Evolutionary conservation across 2,113 vertebrate genomes (phyloP).

Genomic region (Cyprinodon variegatus): DNA sequence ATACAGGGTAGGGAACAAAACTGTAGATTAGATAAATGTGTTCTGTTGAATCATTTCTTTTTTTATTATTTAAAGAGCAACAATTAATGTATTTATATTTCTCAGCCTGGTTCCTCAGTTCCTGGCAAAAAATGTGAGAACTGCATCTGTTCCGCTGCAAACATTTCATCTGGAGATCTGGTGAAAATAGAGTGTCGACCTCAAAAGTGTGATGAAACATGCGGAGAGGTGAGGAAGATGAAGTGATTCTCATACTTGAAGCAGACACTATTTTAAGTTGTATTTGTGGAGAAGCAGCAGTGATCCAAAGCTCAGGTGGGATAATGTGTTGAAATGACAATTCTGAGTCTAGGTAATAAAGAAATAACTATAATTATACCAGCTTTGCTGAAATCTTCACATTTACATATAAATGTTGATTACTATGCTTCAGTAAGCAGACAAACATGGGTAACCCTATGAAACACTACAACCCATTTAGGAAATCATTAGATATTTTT

Average conservation of each 20-base stretch:
- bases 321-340: background rate
- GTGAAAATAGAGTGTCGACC: conserved; percentile 77
- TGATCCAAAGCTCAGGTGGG: background rate
- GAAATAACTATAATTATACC: background rate
- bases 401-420: background rate
- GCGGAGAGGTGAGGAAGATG: conserved; percentile 79
- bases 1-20: conserved; percentile 83
- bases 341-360: background rate
- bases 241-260: too few species aligned
- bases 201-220: conserved; percentile 76
- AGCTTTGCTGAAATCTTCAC: background rate
- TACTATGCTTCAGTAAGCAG: background rate
- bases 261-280: background rate
- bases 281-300: background rate
- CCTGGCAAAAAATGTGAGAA: conserved; percentile 79
- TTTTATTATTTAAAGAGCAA: background rate
- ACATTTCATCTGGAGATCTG: conserved; percentile 50
- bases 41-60: background rate
- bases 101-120: conserved; percentile 83
- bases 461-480: background rate
- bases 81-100: conserved; percentile 13
- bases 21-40: background rate
- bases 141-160: conserved; percentile 79
- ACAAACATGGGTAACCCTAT: background rate
- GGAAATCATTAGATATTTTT: background rate